Base-by-base conservation (phyloP, 2,113 vertebrate genomes). In the Megaceryle maxima region DNA sequence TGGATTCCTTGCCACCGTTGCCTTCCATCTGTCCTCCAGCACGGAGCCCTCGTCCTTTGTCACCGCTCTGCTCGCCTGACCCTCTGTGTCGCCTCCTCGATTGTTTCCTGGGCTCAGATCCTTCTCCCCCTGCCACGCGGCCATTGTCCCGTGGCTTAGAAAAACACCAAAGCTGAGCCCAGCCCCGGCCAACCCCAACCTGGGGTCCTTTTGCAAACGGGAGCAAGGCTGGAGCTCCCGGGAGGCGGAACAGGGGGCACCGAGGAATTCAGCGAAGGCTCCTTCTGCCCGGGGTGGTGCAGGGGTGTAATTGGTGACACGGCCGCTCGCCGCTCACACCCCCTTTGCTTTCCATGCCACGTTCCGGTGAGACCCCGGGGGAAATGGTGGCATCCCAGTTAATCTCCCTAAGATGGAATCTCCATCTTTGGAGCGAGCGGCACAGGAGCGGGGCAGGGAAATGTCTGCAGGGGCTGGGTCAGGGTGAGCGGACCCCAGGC, bases 21-120 rank as follows among this genome's bases (percentile, higher is more conserved):
- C 70, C 77, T 79, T 72, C 95, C 96, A 85, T 97, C 91, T 96
- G 94, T 73, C 91, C 95, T 91, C 85, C 85, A 93, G 92, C 93
- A 1, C 35, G 92, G 76, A 94, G 56, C 86, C 85, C 82, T 44
- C 0, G 3, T 80, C 90, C 96, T 96, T 95, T 96, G 96, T 96
- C 94, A 28, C 91, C 0, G 24, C 93, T 85, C 92, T 48, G 81
- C 88, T 86, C 41, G 44, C 90, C 90, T 91, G 91, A 93, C 96
- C 96, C 94, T 96, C 92, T 8, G 39, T 62, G 87, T 83, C 33
- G 3, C 82, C 88, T 88, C 89, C 8, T 14, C 3, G 76, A 41
- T 87, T 89, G 68, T 88, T 70, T 25, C 75, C 82, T 0, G 24
- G 50, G 92, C 92, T 93, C 77, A 1, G 31, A 83, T 94, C 94